Evolutionary conservation across 2,888 invertebrate genomes (phyloP).

Genomic region (Maniola hyperantus): DNA sequence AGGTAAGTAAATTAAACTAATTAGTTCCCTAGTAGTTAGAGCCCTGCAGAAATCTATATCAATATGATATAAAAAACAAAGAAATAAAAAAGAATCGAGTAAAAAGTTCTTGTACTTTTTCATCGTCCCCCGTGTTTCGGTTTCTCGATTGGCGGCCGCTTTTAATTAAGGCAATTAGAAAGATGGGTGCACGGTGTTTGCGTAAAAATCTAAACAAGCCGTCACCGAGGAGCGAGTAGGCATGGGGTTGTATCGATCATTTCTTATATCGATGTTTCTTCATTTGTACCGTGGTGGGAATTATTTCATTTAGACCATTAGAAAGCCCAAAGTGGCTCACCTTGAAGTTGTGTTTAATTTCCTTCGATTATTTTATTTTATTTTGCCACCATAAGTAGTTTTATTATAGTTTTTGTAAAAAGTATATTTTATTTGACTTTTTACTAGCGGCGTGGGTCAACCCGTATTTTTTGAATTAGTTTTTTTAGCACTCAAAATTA

Average conservation of each 20-base stretch:
- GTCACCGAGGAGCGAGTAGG: conserved; percentile 50
- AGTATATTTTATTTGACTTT: too few species aligned
- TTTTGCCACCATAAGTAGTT: too few species aligned
- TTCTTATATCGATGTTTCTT: neutral
- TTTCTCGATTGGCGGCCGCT: conserved; percentile 60
- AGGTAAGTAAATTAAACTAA: neutral
- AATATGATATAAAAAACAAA: conserved; percentile 24
- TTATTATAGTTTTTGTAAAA: too few species aligned
- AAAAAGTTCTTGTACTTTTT: conserved; percentile 30
- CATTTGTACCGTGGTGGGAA: too few species aligned
- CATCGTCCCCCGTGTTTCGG: conserved; percentile 38
- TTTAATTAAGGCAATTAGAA: conserved; percentile 81
- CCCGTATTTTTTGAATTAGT: too few species aligned
- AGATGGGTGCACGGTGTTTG: conserved; percentile 73
- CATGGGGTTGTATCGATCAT: conserved; percentile 39
- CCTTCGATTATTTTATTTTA: too few species aligned
- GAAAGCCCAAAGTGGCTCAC: too few species aligned
- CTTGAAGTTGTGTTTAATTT: too few species aligned
- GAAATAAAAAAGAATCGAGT: conserved; percentile 13
- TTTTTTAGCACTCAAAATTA: too few species aligned
- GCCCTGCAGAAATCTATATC: conserved; percentile 14
- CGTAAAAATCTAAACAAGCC: conserved; percentile 80
- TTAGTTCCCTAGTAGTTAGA: neutral
- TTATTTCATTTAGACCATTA: too few species aligned
- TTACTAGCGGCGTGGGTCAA: too few species aligned